Base-by-base conservation (phyloP, 2,797 vertebrate species). In the Sebastes goodei region DNA sequence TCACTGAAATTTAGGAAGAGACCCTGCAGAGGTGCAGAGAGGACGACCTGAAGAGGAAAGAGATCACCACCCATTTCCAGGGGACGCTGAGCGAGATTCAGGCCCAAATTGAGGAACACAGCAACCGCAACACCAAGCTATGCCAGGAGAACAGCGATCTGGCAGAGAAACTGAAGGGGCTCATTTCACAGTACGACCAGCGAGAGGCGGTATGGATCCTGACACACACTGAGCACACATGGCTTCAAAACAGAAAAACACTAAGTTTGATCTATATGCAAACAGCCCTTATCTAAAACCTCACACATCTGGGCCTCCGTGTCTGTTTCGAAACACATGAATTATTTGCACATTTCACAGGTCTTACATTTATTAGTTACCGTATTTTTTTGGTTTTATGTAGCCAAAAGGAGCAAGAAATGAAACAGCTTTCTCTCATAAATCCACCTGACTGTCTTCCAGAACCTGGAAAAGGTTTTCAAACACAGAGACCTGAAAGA, bases 401-500 rank as follows among this genome's bases (percentile, higher is more conserved):
- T 6, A 12, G 49, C 71, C 67, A 53, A 53, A 53, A 15, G 49
- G 38, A 86, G 74, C 17, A 7, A 78, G 60, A 87, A 84, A 62
- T 67, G 11, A 86, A 87, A 82, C 60, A 20, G 55, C 33, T 63
- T 25, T 86, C 12, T 27, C 66, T 88, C 73, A 49, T 89, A 90
- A 88, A 89, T 86, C 33, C 81, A n/a, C 32, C 59, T 4, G 59
- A 56, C 70, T 83, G 53, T 83, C 35, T 79, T 88, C 35, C 92
- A 96, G 99, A 99, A 99, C 93, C 96, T 99, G 90, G 97, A 99
- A 86, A 99, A 99, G 93, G 97, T 99, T 84, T 99, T 99, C 95
- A 99, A 99, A 85, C 98, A 99, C 93, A 93, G 97, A 95, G 99
- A 99, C 89, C 95, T 99, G 91, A 98, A 99, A 71, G 98, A 99